Base-by-base conservation (phyloP, 2,888 invertebrate genomes). In the Atethmia centrago region DNA sequence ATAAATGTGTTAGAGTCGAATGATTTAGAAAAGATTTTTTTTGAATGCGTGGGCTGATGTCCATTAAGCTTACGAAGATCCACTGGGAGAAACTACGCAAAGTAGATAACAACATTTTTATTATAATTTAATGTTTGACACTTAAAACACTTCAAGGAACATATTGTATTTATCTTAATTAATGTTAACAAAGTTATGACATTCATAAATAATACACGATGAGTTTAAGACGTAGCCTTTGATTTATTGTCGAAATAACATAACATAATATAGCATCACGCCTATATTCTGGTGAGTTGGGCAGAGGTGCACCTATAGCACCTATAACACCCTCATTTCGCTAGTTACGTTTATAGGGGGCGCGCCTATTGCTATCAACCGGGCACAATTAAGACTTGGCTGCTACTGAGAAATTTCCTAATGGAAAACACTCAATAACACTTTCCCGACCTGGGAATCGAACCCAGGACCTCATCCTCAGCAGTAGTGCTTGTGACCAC, bases 1-100 rank as follows among this genome's bases (percentile, higher is more conserved):
- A 82, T 74, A 84, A 87, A 90, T 83, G 79, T 79, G 71, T 84
- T 89, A 87, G 92, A 93, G 93, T 86, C 77, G 89, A 85, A 74
- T 69, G 71, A 83, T 83, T 83, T 83, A 71, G 79, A 69, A 64
- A 76, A 25, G n/a, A 36, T 79, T 74, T 69, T 74, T 75, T 74
- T 75, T 74, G 59, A 69, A 62, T 69, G 79, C 77, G 84, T 85
- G 77, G 84, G 82, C 58, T 63, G 71, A 51, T 55, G 62, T 72
- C 63, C 59, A 83, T 71, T 79, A 62, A 53, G 66, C 49, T 71
- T 68, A 73, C 62, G 62, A 75, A 76, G 51, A 62, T 59, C 58
- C 25, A 66, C 66, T 69, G 53, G 62, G 42, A 63, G 28, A 49
- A 70, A 82, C 74, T 74, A 74, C 58, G 59, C 53, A 76, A 47